Percentiles rank a stretch among this genome's conserved stretches.
Conservation (phyloP, 2,113 vertebrate species). For the Paradisaea rubra region DNA sequence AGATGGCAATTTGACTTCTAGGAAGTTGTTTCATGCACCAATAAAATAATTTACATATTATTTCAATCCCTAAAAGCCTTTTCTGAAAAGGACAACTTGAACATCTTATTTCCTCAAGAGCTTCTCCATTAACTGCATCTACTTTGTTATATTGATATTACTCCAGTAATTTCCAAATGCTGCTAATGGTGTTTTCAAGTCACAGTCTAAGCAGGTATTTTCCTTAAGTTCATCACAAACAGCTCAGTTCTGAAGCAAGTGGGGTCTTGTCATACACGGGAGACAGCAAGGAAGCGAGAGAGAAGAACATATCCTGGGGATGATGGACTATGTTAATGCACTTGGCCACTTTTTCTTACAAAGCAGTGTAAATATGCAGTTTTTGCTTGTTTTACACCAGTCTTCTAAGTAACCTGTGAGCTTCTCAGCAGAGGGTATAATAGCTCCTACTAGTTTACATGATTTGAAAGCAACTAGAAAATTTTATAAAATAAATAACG, state of each 20-base stretch:
- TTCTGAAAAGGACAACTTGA: neutral
- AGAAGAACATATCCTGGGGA: neutral
- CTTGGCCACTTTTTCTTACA: neutral
- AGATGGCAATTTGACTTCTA: neutral
- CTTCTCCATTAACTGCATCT: neutral
- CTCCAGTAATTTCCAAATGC: neutral
- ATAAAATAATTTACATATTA: neutral
- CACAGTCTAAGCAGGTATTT: neutral
- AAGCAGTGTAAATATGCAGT: neutral
- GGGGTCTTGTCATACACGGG: neutral
- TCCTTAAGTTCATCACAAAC: neutral
- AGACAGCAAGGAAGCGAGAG: neutral
- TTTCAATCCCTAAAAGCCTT: neutral
- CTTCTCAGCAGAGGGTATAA: neutral
- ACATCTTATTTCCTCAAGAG: neutral
- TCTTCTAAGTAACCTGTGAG: neutral
- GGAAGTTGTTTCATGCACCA: neutral
- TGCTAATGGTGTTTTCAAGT: neutral
- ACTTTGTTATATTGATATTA: neutral
- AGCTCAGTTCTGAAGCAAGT: neutral
- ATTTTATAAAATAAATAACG: neutral
- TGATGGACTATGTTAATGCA: neutral
- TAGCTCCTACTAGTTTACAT: neutral
- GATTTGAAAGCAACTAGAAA: neutral
- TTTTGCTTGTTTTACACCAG: neutral